These are phyloP conservation scores for Drosophila peninsularis DNA, from an alignment of 2,888 invertebrate genomes.

Conservation along the genomic window DNA sequence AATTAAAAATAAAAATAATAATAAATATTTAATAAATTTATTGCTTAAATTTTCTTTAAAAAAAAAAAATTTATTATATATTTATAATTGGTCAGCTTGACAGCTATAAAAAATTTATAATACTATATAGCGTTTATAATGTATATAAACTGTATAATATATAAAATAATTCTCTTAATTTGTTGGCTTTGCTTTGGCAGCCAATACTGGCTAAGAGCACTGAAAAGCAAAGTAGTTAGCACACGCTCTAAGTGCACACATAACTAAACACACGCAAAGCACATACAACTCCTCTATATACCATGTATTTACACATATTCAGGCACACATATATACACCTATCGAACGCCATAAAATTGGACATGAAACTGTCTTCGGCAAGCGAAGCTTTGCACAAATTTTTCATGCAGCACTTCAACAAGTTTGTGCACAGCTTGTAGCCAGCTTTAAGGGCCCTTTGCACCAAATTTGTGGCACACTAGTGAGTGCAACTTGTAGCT, in stretches of 20 bases:
- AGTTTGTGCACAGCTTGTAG: slow-evolving; percentile 13
- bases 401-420: slow-evolving; percentile 21
- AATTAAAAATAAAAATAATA: too few relatives aligned
- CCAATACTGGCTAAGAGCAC: background rate
- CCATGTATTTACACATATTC: background rate
- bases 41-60: too few relatives aligned
- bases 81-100: too few relatives aligned
- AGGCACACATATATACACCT: background rate
- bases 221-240: background rate
- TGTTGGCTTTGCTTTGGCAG: too few relatives aligned
- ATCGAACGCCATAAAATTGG: background rate
- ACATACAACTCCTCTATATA: too few relatives aligned
- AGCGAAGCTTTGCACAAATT: background rate
- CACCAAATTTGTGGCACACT: slow-evolving; percentile 53
- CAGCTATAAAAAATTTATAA: too few relatives aligned
- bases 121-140: too few relatives aligned
- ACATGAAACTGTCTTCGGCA: background rate
- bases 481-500: slow-evolving; percentile 16
- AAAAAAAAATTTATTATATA: too few relatives aligned
- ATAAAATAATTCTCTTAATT: too few relatives aligned
- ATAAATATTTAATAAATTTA: too few relatives aligned
- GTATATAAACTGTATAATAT: too few relatives aligned
- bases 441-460: slow-evolving; percentile 33
- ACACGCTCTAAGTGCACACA: background rate
- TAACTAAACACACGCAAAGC: background rate